Evolutionary conservation across 2,797 vertebrate genomes (phyloP), one percentile per base, ranked within the genome.

Genomic region (Diplodus sargus): DNA sequence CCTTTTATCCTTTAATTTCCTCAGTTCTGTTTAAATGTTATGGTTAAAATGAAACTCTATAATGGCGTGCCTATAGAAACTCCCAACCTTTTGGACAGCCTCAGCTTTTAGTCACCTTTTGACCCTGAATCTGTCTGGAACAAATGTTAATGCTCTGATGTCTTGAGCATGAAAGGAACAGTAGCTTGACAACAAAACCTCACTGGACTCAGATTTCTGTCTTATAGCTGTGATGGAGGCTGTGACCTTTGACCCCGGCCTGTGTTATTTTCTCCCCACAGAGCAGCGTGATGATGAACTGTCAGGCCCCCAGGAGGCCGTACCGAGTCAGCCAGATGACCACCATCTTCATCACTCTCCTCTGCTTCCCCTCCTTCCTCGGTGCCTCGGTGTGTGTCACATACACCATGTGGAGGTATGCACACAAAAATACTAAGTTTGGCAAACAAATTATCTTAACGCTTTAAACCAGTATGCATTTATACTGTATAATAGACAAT

Each of bases 201-300:
- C 34, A 20, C 4, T 18, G 6, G 23, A 56, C 10, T 1, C 17
- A 30, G 2, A 47, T 23, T 49, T 42, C 30, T 17, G 34, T 45
- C 23, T 16, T 12, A 13, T 5, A 0, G 22, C 13, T 48, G 34
- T 47, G 9, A 28, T 30, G 1, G 48, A 67, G 17, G 22, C 0
- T 0, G 7, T 77, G 81, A 87, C 73, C 72, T 71, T 74, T 70
- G 64, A 85, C n/a, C 43, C 54, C 4, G 2, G n/a, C 13, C 20
- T 59, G 15, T 82, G 25, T 78, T 42, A 60, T 8, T 45, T 25
- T 77, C 42, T 70, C 52, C 48, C 34, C 67, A 22, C 93, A 99
- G 98, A 92, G 93, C 49, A 99, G 98, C 82, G 92, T 99, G 88
- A 95, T 98, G 97, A 94, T 87, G 89, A 99, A 99, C 95, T 99